Evolutionary conservation across 2,888 invertebrate species (phyloP).

Genomic region (Tethea ocularis): DNA sequence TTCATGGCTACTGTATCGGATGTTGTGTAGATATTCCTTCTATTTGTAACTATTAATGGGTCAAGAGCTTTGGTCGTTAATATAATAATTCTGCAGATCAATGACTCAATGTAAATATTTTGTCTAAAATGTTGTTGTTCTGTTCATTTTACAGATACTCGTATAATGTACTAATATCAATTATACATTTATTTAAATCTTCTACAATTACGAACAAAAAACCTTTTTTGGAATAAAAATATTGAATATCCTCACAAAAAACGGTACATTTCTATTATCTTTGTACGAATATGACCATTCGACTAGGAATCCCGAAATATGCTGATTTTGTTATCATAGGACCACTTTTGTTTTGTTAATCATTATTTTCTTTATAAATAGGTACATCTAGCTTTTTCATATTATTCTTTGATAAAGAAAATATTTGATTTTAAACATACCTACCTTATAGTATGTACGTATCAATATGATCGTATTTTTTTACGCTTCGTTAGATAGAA

Average conservation of each 20-base stretch:
- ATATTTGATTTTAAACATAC: background rate
- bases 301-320: background rate
- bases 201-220: no score
- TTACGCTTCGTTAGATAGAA: background rate
- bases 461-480: no score
- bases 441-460: no score
- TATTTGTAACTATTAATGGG: constrained; percentile 27
- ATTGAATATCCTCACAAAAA: background rate
- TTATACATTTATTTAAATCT: background rate
- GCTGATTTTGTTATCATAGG: background rate
- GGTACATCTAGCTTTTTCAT: background rate
- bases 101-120: no score
- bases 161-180: background rate
- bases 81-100: constrained; percentile 17
- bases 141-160: no score
- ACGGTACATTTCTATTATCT: background rate
- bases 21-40: constrained; percentile 1
- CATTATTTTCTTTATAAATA: background rate
- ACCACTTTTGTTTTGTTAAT: background rate
- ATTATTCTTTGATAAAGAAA: background rate
- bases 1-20: background rate
- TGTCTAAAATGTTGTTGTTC: no score
- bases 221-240: background rate
- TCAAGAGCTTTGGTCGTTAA: constrained; percentile 22
- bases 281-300: background rate